These are phyloP conservation scores for Chionis minor DNA, from an alignment of 2,113 vertebrate genomes.

Conservation along the genomic window DNA sequence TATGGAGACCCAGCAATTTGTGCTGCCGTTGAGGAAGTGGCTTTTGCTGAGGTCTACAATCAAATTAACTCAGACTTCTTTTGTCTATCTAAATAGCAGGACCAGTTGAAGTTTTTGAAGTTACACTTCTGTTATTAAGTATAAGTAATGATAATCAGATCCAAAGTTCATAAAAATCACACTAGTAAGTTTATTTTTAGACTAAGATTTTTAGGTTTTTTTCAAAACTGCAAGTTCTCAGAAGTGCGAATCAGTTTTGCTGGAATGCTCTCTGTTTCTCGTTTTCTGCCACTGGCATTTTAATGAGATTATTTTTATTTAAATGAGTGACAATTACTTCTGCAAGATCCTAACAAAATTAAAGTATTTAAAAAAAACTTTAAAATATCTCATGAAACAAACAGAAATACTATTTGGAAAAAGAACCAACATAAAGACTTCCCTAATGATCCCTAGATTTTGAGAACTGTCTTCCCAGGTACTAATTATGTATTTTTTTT, in stretches of 20 bases:
- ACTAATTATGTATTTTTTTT: neutral
- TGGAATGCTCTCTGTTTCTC: neutral
- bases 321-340: neutral
- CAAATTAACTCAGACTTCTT: neutral
- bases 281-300: neutral
- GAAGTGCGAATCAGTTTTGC: neutral
- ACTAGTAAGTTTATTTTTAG: neutral
- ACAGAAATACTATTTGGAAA: neutral
- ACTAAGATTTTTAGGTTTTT: neutral
- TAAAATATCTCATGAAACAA: neutral
- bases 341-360: neutral
- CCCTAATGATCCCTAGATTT: neutral
- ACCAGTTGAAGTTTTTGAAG: neutral
- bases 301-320: neutral
- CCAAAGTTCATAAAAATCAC: neutral
- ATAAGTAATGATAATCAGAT: neutral
- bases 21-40: neutral
- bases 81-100: neutral
- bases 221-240: neutral
- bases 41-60: neutral
- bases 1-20: neutral
- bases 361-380: neutral
- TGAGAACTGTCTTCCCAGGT: neutral
- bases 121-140: neutral
- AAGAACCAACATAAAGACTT: neutral